Evolutionary conservation across 1,140 invertebrate species (phyloP), one percentile per base, ranked within the genome.

Genomic region (Drosophila ogumai): DNA sequence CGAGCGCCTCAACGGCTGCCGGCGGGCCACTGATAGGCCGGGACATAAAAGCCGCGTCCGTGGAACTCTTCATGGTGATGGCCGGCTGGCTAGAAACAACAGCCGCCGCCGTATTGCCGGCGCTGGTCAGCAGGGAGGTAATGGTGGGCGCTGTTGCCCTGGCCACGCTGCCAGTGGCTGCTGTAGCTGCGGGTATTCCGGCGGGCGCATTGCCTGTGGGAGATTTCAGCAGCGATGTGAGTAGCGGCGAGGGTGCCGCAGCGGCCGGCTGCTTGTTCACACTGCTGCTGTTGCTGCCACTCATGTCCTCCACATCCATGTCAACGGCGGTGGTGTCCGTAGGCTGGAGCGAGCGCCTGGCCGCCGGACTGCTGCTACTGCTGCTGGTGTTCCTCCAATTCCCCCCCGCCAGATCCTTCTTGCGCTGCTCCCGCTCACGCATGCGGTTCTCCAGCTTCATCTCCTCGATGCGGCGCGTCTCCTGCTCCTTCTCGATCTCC

Each of bases 181-280:
- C 12, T 15, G 49, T 8, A 12, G 52, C 22, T 28, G 46, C 54
- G 41, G 63, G 28, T 41, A 22, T 17, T 6, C 40, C 47, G 12
- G 65, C 31, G 6, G 76, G 49, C 31, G 60, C 46, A 34, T 92
- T 79, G 74, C 88, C 31, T 93, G 96, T 50, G 95, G 94, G 96
- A n/a, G 95, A 96, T 88, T 97, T 96, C 1, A 98, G 93, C 13
- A 98, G 93, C 69, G 96, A 97, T 6, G 97, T 97, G 31, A 98
- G 92, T n/a, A 98, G 91, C 0, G 97, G 96, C 0, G 97, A 97
- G 0, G 95, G 85, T 8, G 50, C 79, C 50, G n/a, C 49, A 3
- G 49, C 10, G 49, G 56, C 15, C 12, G 52, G 67, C 36, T 63
- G 75, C 31, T 69, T 75, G 61, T 19, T 54, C 17, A 54, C 79